phyloP scores from a whole-genome alignment of 2,888 invertebrate genomes.

The Seira ritae region DNA sequence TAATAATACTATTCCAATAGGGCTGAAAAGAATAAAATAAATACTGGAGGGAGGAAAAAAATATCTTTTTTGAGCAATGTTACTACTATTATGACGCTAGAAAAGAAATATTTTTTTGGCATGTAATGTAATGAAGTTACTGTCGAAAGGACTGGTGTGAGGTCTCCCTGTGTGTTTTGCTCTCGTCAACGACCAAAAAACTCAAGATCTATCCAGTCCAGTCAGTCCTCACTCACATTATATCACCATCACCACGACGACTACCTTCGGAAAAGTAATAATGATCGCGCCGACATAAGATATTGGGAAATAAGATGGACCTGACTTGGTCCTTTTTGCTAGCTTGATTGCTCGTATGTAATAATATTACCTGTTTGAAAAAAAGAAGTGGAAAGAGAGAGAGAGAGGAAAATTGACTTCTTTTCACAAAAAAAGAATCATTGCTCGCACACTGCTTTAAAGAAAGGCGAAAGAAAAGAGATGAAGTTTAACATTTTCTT shows the following conservation, averaged over 20 bases:
- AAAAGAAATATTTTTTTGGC: conserved; percentile 49
- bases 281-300: conserved; percentile 63
- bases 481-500: conserved; percentile 63
- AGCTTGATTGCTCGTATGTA: conserved; percentile 68
- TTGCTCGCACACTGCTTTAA: conserved; percentile 44
- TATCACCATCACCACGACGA: not conserved
- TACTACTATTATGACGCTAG: not conserved
- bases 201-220: conserved; percentile 43
- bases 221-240: not conserved
- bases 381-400: too few relatives aligned
- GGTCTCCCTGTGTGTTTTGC: conserved; percentile 66
- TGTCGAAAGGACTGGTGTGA: conserved; percentile 65
- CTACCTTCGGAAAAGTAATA: conserved; percentile 40
- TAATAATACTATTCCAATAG: conserved; percentile 45
- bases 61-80: conserved; percentile 9
- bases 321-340: conserved; percentile 71
- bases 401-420: conserved; percentile 53
- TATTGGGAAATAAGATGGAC: conserved; percentile 71
- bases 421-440: conserved; percentile 70
- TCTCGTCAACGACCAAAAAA: conserved; percentile 67
- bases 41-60: conserved; percentile 29
- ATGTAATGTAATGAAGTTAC: conserved; percentile 65
- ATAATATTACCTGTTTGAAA: conserved; percentile 45
- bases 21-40: conserved; percentile 24
- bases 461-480: conserved; percentile 55